Base-by-base conservation (phyloP, 2,797 vertebrate species). In the Microcaecilia unicolor region DNA sequence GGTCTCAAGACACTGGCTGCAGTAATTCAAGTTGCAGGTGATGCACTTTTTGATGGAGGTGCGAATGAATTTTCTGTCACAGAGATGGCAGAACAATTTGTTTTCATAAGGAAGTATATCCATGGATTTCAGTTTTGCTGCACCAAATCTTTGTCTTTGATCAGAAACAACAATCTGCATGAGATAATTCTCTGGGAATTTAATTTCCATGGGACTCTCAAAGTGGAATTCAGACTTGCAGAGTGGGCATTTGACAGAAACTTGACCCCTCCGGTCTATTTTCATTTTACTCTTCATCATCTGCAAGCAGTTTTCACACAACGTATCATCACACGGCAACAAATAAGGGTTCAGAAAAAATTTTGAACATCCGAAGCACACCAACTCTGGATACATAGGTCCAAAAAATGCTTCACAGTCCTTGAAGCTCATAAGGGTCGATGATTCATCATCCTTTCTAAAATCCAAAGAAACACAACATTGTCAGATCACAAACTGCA, bases 131-230 rank as follows among this genome's bases (percentile, higher is more conserved):
- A 20, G 8, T 8, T 3, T 8, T 7, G 15, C 15, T 9, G 17
- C 20, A 13, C 9, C n/a, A 14, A 5, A 13, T 25, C 27, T 26
- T 9, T 28, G 18, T 18, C 25, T 25, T 17, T 19, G 19, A 12
- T 26, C 27, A 21, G 14, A 19, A 16, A 37, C 34, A 7, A 26
- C 37, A 14, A 7, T 37, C 13, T 37, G 25, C 14, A 37, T 18
- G 13, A 37, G n/a, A 19, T 37, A 28, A 34, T 37, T 37, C 34
- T 37, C 22, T 13, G 34, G 34, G 17, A 37, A 37, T 24, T 37
- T 37, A 15, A 37, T 18, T 18, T 37, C 34, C 20, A 37, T 26
- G 20, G 20, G 24, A 10, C 11, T 24, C n/a, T 20, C 27, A 18
- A 37, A 37, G 15, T 16, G 15, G 13, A 37, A 37, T 8, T 21